A percentile compares a stretch with the other conserved stretches of the same genome.
Conservation (phyloP, 64 coral and sea anemone species). For the Dendrophyllia cribrosa region DNA sequence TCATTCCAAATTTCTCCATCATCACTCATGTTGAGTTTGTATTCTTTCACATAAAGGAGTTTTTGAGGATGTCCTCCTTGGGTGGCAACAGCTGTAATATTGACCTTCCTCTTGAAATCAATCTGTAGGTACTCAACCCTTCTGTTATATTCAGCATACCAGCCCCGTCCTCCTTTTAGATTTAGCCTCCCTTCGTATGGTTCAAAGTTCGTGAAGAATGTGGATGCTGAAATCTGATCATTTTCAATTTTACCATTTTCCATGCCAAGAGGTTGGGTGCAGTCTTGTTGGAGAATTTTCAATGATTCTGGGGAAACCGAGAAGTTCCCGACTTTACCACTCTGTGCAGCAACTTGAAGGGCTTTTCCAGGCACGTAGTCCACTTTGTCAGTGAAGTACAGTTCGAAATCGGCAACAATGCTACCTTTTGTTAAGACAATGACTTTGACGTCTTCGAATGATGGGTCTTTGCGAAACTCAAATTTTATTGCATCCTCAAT, state of each 20-base stretch:
- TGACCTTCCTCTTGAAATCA: constrained; percentile 21
- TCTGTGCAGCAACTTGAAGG: constrained; percentile 3
- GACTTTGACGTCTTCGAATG: constrained; percentile 7
- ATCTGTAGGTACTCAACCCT: constrained; percentile 16
- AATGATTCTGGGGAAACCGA: constrained; percentile 12
- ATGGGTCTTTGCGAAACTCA: constrained; percentile 20
- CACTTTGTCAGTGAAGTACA: constrained; percentile 23
- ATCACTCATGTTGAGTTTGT: constrained; percentile 13
- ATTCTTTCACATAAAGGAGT: constrained; percentile 4
- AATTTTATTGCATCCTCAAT: constrained; percentile 24
- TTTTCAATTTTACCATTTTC: constrained; percentile 30
- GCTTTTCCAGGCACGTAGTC: neutral
- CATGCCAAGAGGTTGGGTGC: constrained; percentile 32
- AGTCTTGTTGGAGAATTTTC: constrained; percentile 1
- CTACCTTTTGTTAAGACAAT: neutral
- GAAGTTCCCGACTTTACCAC: constrained; percentile 22
- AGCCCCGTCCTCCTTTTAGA: constrained; percentile 3
- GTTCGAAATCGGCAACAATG: constrained; percentile 38
- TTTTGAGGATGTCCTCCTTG: neutral
- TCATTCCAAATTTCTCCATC: constrained; percentile 11
- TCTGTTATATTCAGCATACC: neutral
- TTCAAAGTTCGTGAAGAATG: neutral
- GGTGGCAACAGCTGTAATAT: constrained; percentile 38
- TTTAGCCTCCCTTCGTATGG: constrained; percentile 31
- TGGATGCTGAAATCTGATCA: constrained; percentile 10